Percentiles rank a stretch among this genome's conserved stretches.
These are phyloP conservation scores for Chelonoidis abingdonii DNA, from an alignment of 2,113 vertebrate genomes.

Conservation along the genomic window DNA sequence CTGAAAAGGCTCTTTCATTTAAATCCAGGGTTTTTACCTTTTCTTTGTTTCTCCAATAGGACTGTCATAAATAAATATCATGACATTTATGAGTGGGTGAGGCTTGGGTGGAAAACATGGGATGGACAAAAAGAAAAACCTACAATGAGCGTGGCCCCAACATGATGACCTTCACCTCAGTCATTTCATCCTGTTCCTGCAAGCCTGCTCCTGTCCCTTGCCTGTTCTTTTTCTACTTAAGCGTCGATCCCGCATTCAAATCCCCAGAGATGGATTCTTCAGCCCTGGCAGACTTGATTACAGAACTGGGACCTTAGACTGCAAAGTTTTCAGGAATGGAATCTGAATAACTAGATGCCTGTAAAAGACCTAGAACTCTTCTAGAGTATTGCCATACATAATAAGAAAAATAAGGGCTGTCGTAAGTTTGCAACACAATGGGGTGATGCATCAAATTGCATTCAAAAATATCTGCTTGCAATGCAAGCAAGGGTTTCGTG, in stretches of 20 bases:
- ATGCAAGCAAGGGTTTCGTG: not conserved
- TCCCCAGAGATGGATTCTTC: accelerated
- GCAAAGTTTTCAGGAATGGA: not conserved
- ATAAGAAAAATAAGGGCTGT: slow-evolving; percentile 29
- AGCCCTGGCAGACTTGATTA: not conserved
- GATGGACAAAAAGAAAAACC: not conserved
- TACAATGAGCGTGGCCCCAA: not conserved
- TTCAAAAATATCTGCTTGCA: not conserved
- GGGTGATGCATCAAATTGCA: slow-evolving; percentile 23
- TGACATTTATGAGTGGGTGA: not conserved
- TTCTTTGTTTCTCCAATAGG: slow-evolving; percentile 12
- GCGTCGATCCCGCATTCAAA: not conserved
- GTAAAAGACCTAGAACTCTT: slow-evolving; percentile 9
- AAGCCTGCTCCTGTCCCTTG: not conserved
- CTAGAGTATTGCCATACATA: not conserved
- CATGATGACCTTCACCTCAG: not conserved
- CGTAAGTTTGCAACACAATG: slow-evolving; percentile 15
- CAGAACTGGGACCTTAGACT: not conserved
- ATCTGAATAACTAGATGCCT: not conserved
- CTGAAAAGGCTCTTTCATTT: not conserved
- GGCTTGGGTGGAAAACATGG: not conserved
- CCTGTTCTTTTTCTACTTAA: not conserved
- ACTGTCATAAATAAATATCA: not conserved
- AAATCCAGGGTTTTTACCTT: not conserved
- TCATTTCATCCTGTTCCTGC: not conserved